Conservation (phyloP, 2,888 invertebrate genomes). For the Netelia virgata region DNA sequence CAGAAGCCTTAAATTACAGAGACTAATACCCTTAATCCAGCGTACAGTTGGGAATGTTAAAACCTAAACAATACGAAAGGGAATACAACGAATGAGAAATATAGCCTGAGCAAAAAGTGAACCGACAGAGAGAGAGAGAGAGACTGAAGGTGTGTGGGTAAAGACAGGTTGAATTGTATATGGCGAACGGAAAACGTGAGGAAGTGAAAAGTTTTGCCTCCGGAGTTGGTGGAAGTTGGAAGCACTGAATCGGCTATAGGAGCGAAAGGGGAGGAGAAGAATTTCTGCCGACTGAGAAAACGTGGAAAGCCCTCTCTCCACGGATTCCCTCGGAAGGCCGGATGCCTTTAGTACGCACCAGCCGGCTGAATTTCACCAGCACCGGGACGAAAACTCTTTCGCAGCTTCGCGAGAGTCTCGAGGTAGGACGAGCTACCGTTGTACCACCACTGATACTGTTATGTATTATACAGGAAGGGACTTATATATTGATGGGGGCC, state of each 20-base stretch:
- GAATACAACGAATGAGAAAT: neutral
- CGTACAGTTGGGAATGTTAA: neutral
- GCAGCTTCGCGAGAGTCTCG: constrained; percentile 45
- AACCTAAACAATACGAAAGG: constrained; percentile 1
- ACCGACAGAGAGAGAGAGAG: neutral
- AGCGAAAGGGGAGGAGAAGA: constrained; percentile 5
- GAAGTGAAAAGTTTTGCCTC: constrained; percentile 54
- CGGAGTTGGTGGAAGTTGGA: constrained; percentile 10
- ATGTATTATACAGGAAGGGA: constrained; percentile 11
- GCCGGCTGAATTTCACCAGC: neutral
- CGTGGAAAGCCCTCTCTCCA: neutral
- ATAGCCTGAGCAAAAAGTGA: neutral
- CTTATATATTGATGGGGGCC: neutral
- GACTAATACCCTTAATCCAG: constrained; percentile 5
- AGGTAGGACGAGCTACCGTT: constrained; percentile 17
- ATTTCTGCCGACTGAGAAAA: constrained; percentile 28
- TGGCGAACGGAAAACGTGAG: constrained; percentile 26
- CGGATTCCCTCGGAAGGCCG: constrained; percentile 20
- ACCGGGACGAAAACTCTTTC: constrained; percentile 45
- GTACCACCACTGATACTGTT: neutral
- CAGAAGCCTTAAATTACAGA: neutral
- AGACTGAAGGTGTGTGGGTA: constrained; percentile 8
- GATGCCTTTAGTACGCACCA: constrained; percentile 28
- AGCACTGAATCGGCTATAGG: constrained; percentile 36
- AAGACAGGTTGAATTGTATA: constrained; percentile 1